These are phyloP conservation scores for Eptatretus atami DNA, from an alignment of 2,797 vertebrate genomes.

Conservation along the genomic window DNA sequence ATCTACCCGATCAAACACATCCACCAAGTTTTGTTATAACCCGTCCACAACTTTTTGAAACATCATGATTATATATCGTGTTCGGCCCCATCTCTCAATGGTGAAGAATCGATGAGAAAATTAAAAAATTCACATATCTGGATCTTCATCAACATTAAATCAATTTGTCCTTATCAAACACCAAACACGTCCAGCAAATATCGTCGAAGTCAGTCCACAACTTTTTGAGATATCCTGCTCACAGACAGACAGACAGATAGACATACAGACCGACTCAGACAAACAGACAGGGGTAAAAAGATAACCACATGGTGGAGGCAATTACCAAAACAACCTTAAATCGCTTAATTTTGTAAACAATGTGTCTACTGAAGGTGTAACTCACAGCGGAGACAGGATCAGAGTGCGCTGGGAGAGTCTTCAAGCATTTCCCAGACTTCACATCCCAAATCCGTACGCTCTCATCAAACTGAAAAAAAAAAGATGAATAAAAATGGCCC, in stretches of 20 bases:
- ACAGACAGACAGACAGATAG: too few species aligned
- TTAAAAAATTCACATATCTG: too few species aligned
- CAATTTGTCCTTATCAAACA: too few species aligned
- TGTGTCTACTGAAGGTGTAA: slow-evolving; percentile 7
- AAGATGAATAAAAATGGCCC: neutral
- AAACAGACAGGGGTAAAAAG: too few species aligned
- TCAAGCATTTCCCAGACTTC: slow-evolving; percentile 91
- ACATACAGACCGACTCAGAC: too few species aligned
- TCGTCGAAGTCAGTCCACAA: neutral
- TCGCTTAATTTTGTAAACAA: neutral
- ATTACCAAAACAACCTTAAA: neutral
- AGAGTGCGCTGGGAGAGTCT: slow-evolving; percentile 81
- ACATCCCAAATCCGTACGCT: slow-evolving; percentile 97
- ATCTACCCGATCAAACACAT: too few species aligned
- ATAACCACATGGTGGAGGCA: neutral
- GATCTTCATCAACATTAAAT: neutral
- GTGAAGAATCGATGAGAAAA: too few species aligned
- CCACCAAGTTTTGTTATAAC: too few species aligned
- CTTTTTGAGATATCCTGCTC: neutral
- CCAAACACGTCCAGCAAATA: neutral
- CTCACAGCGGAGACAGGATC: slow-evolving; percentile 87
- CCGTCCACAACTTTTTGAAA: too few species aligned
- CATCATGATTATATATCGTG: too few species aligned
- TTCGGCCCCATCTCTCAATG: too few species aligned
- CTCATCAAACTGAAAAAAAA: slow-evolving; percentile 43